Conservation (phyloP, 2,113 vertebrate species). For the Entelurus aequoreus region DNA sequence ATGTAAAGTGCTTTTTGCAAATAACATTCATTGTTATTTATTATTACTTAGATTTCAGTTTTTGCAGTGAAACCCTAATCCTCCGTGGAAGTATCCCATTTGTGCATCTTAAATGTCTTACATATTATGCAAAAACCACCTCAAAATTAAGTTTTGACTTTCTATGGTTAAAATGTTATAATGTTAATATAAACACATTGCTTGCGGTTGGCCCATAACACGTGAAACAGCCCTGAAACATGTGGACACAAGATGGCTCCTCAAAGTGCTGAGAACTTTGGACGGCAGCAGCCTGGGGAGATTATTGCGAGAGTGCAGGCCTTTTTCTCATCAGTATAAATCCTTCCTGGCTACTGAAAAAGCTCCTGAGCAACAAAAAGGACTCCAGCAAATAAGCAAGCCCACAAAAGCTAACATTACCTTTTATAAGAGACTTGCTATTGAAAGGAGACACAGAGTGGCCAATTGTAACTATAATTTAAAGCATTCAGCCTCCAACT, state of each 20-base stretch:
- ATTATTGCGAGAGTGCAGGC: slow-evolving; percentile 21
- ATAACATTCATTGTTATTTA: too few relatives aligned
- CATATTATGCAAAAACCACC: too few relatives aligned
- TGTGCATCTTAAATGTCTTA: too few relatives aligned
- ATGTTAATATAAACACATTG: too few relatives aligned
- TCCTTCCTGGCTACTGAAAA: slow-evolving; percentile 31
- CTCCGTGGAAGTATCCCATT: too few relatives aligned
- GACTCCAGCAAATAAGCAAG: slow-evolving; percentile 23
- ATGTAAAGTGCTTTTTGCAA: too few relatives aligned
- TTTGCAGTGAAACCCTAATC: too few relatives aligned
- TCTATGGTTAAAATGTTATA: too few relatives aligned
- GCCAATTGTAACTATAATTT: slow-evolving; percentile 18
- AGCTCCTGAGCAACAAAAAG: slow-evolving; percentile 28
- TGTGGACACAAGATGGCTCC: slow-evolving; percentile 26
- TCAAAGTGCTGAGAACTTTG: slow-evolving; percentile 22
- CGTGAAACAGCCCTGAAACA: background rate
- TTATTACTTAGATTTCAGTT: too few relatives aligned
- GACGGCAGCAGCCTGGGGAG: slow-evolving; percentile 24
- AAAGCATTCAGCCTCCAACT: slow-evolving; percentile 13
- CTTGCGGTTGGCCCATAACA: too few relatives aligned
- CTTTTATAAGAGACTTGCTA: slow-evolving; percentile 24
- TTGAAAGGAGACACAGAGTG: slow-evolving; percentile 33
- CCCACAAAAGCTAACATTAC: slow-evolving; percentile 40
- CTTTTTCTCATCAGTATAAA: slow-evolving; percentile 62
- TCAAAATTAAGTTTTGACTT: too few relatives aligned